Percentiles rank a stretch among this genome's conserved stretches.
Evolutionary conservation across 2,113 vertebrate species (phyloP).

Genomic region (Oenanthe oenanthe): DNA sequence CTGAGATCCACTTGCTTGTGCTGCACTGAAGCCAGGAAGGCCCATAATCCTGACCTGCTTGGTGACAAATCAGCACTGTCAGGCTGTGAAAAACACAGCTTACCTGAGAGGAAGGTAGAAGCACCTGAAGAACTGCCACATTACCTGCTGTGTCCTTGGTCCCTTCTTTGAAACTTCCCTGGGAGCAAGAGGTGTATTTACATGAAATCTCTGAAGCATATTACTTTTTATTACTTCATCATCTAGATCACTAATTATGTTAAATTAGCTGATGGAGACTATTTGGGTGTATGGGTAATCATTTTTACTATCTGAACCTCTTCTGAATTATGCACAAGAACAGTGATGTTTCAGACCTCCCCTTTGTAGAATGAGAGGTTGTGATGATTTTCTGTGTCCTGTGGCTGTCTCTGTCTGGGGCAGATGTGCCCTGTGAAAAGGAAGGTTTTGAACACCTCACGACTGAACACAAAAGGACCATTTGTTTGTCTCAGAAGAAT

Average conservation of each 20-base stretch:
- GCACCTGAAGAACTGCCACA: background rate
- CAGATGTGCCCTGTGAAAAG: background rate
- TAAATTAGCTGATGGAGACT: slow-evolving; percentile 42
- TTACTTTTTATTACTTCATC: slow-evolving; percentile 33
- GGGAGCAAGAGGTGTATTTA: background rate
- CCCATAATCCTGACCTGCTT: background rate
- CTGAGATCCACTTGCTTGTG: background rate
- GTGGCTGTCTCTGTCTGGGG: background rate
- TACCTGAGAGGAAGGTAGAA: background rate
- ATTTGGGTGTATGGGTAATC: background rate
- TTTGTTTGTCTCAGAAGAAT: background rate
- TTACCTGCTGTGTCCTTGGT: background rate
- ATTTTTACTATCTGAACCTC: slow-evolving; percentile 10
- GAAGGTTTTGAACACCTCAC: background rate
- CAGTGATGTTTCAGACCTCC: background rate
- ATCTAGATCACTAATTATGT: slow-evolving; percentile 27
- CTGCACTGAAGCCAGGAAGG: background rate
- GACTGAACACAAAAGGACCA: background rate
- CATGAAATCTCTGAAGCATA: background rate
- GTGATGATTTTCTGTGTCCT: background rate
- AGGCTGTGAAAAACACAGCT: background rate
- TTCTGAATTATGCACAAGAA: background rate
- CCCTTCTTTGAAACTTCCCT: background rate
- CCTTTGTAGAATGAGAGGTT: background rate
- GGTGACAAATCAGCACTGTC: background rate